Evolutionary conservation across 2,113 vertebrate genomes (phyloP), one percentile per base, ranked within the genome.

Genomic region (Deroptyus accipitrinus): DNA sequence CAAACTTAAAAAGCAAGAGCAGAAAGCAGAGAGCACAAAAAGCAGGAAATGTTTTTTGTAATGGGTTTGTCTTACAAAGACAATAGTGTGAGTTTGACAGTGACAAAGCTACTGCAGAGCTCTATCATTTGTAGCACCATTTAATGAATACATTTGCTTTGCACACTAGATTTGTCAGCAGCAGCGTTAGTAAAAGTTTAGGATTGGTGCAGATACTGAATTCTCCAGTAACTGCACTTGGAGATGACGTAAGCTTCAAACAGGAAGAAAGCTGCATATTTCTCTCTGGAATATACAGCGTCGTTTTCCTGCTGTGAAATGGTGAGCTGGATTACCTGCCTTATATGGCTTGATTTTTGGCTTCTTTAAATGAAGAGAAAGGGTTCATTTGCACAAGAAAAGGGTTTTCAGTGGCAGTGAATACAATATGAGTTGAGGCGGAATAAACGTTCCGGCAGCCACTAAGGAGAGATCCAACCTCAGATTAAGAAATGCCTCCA

Each of bases 281-380:
- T 70, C 51, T 62, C 72, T 80, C 57, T 31, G 64, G 61, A 96
- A 88, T 16, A 31, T 2, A 42, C 27, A 61, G 44, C 4, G 1
- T 86, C 73, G 81, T 93, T 94, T 90, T 67, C 94, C 83, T 96
- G 55, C 78, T 88, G 41, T 54, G 83, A 63, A 52, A 24, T 17
- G 27, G 37, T n/a, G 30, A 80, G 28, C 51, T 78, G 51, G 35
- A 80, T 67, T 54, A 81, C 54, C 68, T 90, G 72, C 79, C 82
- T 88, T 83, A 75, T 28, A 49, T 15, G 55, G 90, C 30, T 19
- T 75, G 55, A 78, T 69, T 72, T 86, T 57, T 2, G 0, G 27
- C 76, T 92, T 39, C 46, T 51, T 67, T 35, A 54, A 23, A 55
- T 28, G 17, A 75, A 49, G 52, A 73, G 33, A 52, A 87, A 87